Percentiles rank a stretch among this genome's conserved stretches.
Conservation (phyloP, 2,797 vertebrate genomes). For the Platalea minor region DNA sequence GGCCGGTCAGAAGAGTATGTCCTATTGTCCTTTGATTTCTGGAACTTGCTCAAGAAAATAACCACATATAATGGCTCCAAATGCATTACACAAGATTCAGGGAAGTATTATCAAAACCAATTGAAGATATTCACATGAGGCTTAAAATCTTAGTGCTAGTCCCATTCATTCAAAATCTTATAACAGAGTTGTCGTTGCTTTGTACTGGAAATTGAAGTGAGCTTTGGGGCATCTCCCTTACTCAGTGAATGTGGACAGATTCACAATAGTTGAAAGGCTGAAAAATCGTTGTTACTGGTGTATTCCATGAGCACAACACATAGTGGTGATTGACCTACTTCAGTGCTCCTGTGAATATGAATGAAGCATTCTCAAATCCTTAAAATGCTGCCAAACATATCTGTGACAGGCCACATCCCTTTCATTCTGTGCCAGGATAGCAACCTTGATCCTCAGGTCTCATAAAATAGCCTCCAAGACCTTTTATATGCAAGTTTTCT, state of each 20-base stretch:
- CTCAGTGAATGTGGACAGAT: neutral
- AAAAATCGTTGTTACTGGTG: constrained; percentile 26
- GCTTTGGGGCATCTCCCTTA: neutral
- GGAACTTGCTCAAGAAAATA: neutral
- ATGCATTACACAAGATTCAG: neutral
- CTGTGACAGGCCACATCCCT: neutral
- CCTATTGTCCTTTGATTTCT: neutral
- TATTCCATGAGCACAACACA: neutral
- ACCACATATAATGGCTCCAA: neutral
- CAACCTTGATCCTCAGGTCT: neutral
- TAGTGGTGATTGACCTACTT: constrained; percentile 31
- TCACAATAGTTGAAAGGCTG: neutral
- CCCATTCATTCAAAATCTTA: neutral
- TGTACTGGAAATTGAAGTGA: neutral
- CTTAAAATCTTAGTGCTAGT: constrained; percentile 3
- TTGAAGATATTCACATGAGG: neutral
- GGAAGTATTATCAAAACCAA: neutral
- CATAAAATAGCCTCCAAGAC: neutral
- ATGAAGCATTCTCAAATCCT: constrained; percentile 17
- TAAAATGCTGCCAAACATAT: constrained; percentile 44
- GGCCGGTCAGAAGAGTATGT: neutral
- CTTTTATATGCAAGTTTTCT: neutral
- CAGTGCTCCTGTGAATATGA: constrained; percentile 7
- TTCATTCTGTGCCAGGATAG: neutral
- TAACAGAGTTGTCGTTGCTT: neutral